Evolutionary conservation across 2,888 invertebrate genomes (phyloP), one percentile per base, ranked within the genome.

Genomic region (Autographa pulchrina): DNA sequence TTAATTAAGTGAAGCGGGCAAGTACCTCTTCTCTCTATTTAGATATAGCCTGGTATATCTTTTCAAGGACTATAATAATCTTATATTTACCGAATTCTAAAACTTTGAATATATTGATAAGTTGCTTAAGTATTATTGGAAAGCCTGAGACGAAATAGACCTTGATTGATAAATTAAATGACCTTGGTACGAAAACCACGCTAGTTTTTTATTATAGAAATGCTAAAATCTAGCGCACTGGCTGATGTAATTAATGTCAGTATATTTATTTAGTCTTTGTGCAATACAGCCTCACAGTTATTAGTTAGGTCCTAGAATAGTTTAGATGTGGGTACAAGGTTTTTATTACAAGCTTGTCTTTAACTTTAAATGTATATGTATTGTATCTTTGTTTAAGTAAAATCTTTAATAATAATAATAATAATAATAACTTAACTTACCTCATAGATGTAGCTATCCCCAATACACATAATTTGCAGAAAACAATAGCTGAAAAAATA

Each of bases 131-230:
- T 48, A n/a, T 48, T 48, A 48, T 48, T 48, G 48, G 48, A 48
- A 48, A 48, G 48, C n/a, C 48, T 48, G n/a, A 48, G n/a, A 48
- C n/a, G 48, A 48, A 48, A 48, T n/a, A 48, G 48, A 43, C 43
- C 43, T 43, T 43, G 43, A 48, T 48, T n/a, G 48, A n/a, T n/a
- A 48, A 48, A 48, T 48, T n/a, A 48, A 48, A 48, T 48, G 48
- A n/a, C 48, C 48, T n/a, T 48, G 48, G 48, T 38, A 11, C 14
- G n/a, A 48, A 48, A n/a, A 48, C 43, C 3, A 43, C 48, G 7
- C 48, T 16, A 48, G 6, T 48, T 48, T 48, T n/a, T 48, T n/a
- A n/a, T n/a, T 7, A 43, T 16, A 48, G 48, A n/a, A 2, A 7
- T n/a, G n/a, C 48, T 48, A n/a, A 48, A 48, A n/a, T 48, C 48